phyloP scores from a whole-genome alignment of 2,797 vertebrate genomes.

The Myotis daubentonii region DNA sequence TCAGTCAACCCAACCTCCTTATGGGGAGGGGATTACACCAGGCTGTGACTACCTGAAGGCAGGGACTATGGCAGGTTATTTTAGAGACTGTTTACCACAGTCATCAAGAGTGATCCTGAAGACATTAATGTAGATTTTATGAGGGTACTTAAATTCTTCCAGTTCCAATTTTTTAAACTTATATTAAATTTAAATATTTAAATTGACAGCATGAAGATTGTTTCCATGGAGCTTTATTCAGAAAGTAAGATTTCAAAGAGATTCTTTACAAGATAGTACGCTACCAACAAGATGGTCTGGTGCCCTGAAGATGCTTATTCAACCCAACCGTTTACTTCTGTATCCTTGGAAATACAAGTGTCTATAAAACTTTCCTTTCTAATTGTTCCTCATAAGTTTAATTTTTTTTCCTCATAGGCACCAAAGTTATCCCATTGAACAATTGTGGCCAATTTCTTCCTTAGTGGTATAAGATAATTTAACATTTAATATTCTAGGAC shows the following conservation, averaged over 20 bases:
- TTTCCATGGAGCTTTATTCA: background rate
- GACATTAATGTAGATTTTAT: background rate
- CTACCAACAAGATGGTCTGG: background rate
- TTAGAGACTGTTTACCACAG: background rate
- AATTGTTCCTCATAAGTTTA: background rate
- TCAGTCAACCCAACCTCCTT: background rate
- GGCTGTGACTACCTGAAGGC: background rate
- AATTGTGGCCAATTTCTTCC: background rate
- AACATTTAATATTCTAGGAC: background rate
- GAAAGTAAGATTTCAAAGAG: slow-evolving; percentile 30
- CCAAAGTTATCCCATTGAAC: background rate
- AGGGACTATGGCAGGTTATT: background rate
- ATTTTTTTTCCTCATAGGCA: background rate
- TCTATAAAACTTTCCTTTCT: background rate
- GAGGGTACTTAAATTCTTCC: background rate
- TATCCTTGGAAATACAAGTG: background rate
- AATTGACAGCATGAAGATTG: background rate
- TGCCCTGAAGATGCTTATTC: background rate
- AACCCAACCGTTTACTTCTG: background rate
- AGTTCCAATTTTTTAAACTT: background rate
- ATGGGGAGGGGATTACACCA: background rate
- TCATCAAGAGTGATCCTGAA: background rate
- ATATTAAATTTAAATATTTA: background rate
- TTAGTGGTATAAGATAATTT: background rate
- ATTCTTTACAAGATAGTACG: background rate